Evolutionary conservation across 2,113 vertebrate genomes (phyloP), one percentile per base, ranked within the genome.

Genomic region (Hucho hucho): DNA sequence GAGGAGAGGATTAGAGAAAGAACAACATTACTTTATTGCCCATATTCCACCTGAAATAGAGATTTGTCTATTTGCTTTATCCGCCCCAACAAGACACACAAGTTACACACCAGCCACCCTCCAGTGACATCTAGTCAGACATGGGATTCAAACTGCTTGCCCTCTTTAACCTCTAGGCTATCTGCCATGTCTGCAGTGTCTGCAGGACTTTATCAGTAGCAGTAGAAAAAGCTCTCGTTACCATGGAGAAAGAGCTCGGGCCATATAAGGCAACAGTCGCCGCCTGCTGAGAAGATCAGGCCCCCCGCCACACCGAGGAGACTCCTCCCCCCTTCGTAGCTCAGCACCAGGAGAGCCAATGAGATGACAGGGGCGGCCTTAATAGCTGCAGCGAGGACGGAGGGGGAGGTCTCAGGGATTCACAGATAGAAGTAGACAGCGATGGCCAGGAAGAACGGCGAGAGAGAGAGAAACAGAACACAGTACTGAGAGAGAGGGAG

Each of bases 231-330:
- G 4, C 0, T 64, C 1, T 9, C 73, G 6, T 80, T 83, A 84
- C 83, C 82, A 5, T 76, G 70, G 78, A 95, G 84, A 87, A 97
- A 96, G 46, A 89, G 78, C 0, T 93, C 81, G 0, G 92, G 90
- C 95, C 96, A 97, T 18, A 96, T 58, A 4, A 97, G 90, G 81
- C 92, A 96, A 68, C 74, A 68, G 46, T 97, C 95, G 1, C 96
- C 95, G 0, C 92, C 81, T 0, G 92, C 92, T 0, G 95, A 96
- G 72, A 94, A 90, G 14, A 95, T 2, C 0, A 97, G 88, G 1
- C 93, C 95, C 6, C 75, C 74, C 0, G 83, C 69, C 58, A 92
- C 87, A 29, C 92, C 87, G 56, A 89, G 75, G 20, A 92, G 65
- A 69, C 85, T 86, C 68, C 84, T 64, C 59, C 86, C 84, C n/a